Evolutionary conservation across 2,797 vertebrate species (phyloP), one percentile per base, ranked within the genome.

Genomic region (Amphiprion clarkii): DNA sequence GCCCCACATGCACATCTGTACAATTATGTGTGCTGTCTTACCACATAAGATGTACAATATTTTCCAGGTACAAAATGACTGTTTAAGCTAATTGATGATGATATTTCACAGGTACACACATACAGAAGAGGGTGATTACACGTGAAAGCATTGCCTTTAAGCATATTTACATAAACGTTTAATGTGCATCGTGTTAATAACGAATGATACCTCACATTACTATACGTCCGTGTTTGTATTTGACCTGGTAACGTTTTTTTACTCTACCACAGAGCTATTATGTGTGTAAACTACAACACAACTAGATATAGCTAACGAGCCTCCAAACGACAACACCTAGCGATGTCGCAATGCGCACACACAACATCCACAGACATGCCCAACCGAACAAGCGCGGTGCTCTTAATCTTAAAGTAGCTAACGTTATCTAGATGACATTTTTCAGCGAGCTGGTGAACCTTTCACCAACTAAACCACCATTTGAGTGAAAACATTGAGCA

Each of bases 301-400:
- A 5, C 39, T 42, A 19, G 3, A 58, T 6, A 16, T 6, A 61
- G 1, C 13, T 21, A 1, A 5, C 33, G 5, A 53, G 27, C 21
- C 23, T 25, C 16, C 33, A 31, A 31, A 23, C 21, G 36, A 39
- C 46, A 19, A 57, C 29, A 56, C 23, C 52, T 59, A 12, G 52
- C 29, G 19, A 42, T 92, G 90, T 89, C 88, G 90, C 90, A 92
- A 59, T 90, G 90, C 85, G 89, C 70, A 75, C 65, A 46, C 23
- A 63, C 57, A 76, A 54, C 58, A 71, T 19, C 1, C 19, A 56
- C 4, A 27, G 6, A 19, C 5, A 48, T 11, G 5, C 64, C 23
- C 29, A 31, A 33, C 9, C 6, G 36, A 40, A 31, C 48, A 46
- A n/a, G 1, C 1, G 6, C 1, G 0, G 21, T 19, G 1, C n/a